Evolutionary conservation across 2,888 invertebrate genomes (phyloP), one percentile per base, ranked within the genome.

Genomic region (Criorhina ranunculi): DNA sequence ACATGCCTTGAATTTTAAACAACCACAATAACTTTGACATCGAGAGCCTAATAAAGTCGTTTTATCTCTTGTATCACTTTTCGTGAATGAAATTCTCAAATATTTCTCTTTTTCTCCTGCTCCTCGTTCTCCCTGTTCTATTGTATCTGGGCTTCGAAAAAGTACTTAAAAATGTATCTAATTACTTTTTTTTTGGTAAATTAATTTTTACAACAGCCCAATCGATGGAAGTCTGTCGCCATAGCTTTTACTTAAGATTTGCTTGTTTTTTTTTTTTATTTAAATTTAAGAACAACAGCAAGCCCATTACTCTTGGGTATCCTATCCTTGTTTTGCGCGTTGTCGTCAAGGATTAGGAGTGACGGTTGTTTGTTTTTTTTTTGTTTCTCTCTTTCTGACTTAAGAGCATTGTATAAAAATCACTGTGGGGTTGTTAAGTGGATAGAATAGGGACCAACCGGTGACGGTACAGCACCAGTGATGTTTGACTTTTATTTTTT

Each of bases 1-100:
- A 19, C 77, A 72, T 66, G 77, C 12, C 46, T 42, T 78, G 78
- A 82, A 82, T 82, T 77, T 78, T 77, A 82, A 82, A 53, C 57
- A 66, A 24, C 49, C 17, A 8, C 11, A 12, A 31, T 11, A 49
- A 62, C 40, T 51, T 66, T 66, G 64, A 53, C 59, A 59, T 59
- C 62, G 57, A 62, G 24, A 55, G 60, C 62, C 55, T 67, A 69
- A 77, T 72, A 77, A 82, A 77, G 72, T 66, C 51, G 40, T 66
- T 78, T 59, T 59, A 77, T 78, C 77, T 77, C 51, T 70, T 77
- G 59, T 55, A 59, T 77, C 77, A 66, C 31, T 77, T 82, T 82
- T 62, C 77, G 81, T 77, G 77, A 70, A 82, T 59, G 40, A 77
- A 82, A 82, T 82, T 44, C 76, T 17, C 8, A 66, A 79, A 44